Percentiles rank a stretch among this genome's conserved stretches.
Conservation (phyloP, 2,888 invertebrate genomes). For the Stenoptilia bipunctidactyla region DNA sequence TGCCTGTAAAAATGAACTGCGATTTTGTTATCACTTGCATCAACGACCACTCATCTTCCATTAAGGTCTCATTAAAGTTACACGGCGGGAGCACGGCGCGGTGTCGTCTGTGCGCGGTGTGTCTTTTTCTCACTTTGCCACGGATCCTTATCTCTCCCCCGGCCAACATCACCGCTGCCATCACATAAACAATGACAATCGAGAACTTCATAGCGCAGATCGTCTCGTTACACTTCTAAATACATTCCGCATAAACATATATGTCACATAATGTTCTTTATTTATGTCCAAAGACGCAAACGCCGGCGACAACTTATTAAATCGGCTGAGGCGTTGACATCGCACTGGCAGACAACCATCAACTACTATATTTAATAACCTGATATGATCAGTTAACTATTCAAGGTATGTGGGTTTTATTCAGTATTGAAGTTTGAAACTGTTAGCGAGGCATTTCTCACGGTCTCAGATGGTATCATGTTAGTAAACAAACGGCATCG, state of each 20-base stretch:
- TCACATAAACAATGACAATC: conserved; percentile 55
- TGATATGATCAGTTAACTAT: conserved; percentile 28
- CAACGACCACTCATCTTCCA: conserved; percentile 62
- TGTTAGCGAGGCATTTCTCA: conserved; percentile 22
- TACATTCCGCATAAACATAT: conserved; percentile 46
- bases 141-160: conserved; percentile 56
- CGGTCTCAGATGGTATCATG: conserved; percentile 29
- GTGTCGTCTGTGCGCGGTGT: conserved; percentile 46
- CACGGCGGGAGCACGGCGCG: conserved; percentile 54
- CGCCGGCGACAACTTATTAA: conserved; percentile 46
- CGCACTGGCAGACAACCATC: conserved; percentile 50
- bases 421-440: conserved; percentile 9
- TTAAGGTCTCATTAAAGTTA: conserved; percentile 62
- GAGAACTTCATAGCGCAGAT: conserved; percentile 51
- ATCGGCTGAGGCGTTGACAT: conserved; percentile 47
- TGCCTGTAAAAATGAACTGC: conserved; percentile 64
- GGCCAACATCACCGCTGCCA: conserved; percentile 48
- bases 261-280: conserved; percentile 62
- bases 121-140: conserved; percentile 62
- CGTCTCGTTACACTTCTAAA: conserved; percentile 41
- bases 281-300: conserved; percentile 48
- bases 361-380: conserved; percentile 37
- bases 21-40: conserved; percentile 63
- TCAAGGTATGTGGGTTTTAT: conserved; percentile 24
- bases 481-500: conserved; percentile 48